These are phyloP conservation scores for Coccyzus lansbergi DNA, from an alignment of 2,797 vertebrate genomes.

Conservation along the genomic window DNA sequence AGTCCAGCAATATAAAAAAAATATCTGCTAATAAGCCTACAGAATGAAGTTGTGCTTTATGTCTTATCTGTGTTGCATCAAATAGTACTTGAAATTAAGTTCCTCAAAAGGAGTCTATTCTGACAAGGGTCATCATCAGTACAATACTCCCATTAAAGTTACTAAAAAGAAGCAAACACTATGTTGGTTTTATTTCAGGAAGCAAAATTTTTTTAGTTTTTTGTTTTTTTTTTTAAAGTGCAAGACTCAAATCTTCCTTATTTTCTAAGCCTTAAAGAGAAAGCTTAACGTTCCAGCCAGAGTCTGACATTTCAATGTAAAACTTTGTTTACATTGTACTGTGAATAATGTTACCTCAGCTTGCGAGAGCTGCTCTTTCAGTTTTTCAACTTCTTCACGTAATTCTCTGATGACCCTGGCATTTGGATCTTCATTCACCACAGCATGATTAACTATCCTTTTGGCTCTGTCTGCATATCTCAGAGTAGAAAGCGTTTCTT, in stretches of 20 bases:
- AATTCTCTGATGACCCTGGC: conserved; percentile 96
- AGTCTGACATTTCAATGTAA: not conserved
- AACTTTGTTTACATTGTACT: not conserved
- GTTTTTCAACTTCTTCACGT: conserved; percentile 95
- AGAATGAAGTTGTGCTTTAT: not conserved
- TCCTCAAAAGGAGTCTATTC: not conserved
- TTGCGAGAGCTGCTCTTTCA: conserved; percentile 93
- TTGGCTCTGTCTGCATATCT: conserved; percentile 97
- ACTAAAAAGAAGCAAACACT: not conserved
- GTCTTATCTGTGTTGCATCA: not conserved
- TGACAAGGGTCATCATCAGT: not conserved
- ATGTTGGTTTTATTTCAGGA: not conserved
- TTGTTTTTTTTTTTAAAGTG: too few species aligned
- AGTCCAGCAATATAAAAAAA: not conserved
- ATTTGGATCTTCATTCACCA: conserved; percentile 98
- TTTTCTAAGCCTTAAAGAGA: not conserved
- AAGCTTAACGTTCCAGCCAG: not conserved
- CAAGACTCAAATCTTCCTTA: not conserved
- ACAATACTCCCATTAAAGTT: not conserved
- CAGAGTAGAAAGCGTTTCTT: conserved; percentile 95
- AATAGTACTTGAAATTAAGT: not conserved
- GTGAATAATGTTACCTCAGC: conserved; percentile 84
- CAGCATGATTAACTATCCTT: conserved; percentile 94
- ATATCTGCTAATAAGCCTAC: not conserved
- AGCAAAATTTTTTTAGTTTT: not conserved